phyloP scores from a whole-genome alignment of 2,797 vertebrate genomes.

The Todus mexicanus region DNA sequence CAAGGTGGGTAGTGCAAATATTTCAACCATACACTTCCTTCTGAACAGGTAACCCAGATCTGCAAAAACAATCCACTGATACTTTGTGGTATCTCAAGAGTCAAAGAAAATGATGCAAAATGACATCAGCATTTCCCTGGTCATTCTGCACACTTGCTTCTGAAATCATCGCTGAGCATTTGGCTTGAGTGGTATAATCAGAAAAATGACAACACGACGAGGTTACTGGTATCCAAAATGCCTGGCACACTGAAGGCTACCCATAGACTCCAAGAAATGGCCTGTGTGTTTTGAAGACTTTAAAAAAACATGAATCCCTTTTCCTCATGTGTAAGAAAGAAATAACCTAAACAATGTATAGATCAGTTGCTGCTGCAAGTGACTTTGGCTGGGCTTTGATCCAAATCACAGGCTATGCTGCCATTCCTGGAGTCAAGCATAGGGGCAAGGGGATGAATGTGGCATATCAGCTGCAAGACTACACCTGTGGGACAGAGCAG shows the following conservation, averaged over 20 bases:
- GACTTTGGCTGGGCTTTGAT: neutral
- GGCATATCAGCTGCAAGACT: neutral
- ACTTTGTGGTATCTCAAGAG: neutral
- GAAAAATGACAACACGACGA: neutral
- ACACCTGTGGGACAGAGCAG: neutral
- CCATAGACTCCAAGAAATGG: neutral
- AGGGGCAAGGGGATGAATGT: neutral
- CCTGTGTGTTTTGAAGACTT: neutral
- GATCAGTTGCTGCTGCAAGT: neutral
- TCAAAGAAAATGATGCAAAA: neutral
- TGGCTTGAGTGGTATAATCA: neutral
- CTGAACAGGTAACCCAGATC: neutral
- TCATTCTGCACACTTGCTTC: neutral
- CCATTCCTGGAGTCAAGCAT: neutral
- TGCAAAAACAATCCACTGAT: neutral
- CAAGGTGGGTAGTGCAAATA: too few relatives aligned
- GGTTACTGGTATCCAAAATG: neutral
- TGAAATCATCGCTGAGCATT: neutral
- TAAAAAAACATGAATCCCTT: neutral
- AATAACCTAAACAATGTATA: neutral
- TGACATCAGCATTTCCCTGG: neutral
- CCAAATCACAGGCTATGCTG: neutral
- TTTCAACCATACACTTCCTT: neutral
- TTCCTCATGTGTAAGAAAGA: neutral
- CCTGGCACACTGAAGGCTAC: neutral